Conservation (phyloP, 1,140 invertebrate species). For the Aricia agestis region DNA sequence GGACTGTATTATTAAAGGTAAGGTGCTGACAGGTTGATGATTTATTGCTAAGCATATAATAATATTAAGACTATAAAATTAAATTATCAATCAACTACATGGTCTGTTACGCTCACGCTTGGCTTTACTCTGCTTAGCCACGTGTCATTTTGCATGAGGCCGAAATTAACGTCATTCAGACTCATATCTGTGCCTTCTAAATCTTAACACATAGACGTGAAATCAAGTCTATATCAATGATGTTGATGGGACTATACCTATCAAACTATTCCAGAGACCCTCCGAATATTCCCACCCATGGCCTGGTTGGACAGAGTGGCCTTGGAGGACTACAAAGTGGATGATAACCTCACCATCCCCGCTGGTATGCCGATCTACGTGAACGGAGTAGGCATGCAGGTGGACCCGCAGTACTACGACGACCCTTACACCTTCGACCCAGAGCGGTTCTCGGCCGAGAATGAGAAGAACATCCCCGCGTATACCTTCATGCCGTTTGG, state of each 20-base stretch:
- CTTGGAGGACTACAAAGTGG: slow-evolving; percentile 50
- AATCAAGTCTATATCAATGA: no score
- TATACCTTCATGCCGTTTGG: slow-evolving; percentile 79
- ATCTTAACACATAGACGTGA: no score
- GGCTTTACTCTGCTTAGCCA: no score
- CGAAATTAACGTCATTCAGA: no score
- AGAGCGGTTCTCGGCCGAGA: slow-evolving; percentile 75
- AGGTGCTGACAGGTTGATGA: no score
- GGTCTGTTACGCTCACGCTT: no score
- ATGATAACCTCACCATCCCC: slow-evolving; percentile 58
- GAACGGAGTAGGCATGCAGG: slow-evolving; percentile 62
- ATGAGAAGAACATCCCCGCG: slow-evolving; percentile 41
- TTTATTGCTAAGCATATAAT: not conserved
- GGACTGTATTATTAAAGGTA: slow-evolving; percentile 40
- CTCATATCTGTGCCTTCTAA: no score
- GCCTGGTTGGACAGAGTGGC: slow-evolving; percentile 63
- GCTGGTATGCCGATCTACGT: slow-evolving; percentile 46
- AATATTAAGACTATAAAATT: not conserved
- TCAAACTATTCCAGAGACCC: slow-evolving; percentile 58
- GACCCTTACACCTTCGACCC: slow-evolving; percentile 76
- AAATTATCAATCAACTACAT: no score
- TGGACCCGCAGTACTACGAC: slow-evolving; percentile 66
- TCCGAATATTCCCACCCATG: slow-evolving; percentile 75
- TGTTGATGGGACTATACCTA: not conserved
- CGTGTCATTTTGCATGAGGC: no score